Evolutionary conservation across 2,888 invertebrate species (phyloP).

Genomic region (Meliscaeva auricollis): DNA sequence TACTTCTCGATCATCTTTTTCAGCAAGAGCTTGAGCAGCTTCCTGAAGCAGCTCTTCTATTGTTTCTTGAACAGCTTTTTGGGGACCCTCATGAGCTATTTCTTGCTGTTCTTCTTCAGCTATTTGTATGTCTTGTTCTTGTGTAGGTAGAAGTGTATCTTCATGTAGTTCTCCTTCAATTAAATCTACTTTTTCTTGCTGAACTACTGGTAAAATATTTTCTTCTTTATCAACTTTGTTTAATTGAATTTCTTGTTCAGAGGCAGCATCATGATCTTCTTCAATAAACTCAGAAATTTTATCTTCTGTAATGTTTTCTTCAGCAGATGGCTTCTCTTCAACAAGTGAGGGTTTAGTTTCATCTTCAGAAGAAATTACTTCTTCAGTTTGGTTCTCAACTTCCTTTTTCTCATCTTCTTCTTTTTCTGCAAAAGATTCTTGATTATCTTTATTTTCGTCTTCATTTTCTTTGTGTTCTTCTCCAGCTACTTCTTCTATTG

Average conservation of each 20-base stretch:
- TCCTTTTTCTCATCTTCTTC: constrained; percentile 5
- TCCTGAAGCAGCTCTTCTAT: constrained; percentile 25
- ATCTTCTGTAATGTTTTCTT: constrained; percentile 6
- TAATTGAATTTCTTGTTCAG: constrained; percentile 17
- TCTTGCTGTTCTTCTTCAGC: background rate
- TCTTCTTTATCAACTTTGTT: background rate
- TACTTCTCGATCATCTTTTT: background rate
- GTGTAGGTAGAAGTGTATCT: background rate
- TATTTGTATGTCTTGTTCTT: background rate
- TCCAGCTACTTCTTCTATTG: background rate
- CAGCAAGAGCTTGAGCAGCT: constrained; percentile 12
- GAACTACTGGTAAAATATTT: background rate
- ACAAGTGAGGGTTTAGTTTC: background rate
- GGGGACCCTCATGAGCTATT: background rate
- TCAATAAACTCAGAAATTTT: background rate
- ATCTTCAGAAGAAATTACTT: background rate
- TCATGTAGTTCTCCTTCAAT: background rate
- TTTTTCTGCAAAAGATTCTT: background rate
- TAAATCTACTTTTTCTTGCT: background rate
- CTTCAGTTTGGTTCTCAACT: constrained; percentile 7
- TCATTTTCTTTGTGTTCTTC: too few species aligned
- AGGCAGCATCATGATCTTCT: background rate
- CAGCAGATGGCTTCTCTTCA: background rate
- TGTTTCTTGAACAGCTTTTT: constrained; percentile 9
- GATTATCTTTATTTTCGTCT: background rate